Base-by-base conservation (phyloP, 2,797 vertebrate species). In the Sebastes cheni region DNA sequence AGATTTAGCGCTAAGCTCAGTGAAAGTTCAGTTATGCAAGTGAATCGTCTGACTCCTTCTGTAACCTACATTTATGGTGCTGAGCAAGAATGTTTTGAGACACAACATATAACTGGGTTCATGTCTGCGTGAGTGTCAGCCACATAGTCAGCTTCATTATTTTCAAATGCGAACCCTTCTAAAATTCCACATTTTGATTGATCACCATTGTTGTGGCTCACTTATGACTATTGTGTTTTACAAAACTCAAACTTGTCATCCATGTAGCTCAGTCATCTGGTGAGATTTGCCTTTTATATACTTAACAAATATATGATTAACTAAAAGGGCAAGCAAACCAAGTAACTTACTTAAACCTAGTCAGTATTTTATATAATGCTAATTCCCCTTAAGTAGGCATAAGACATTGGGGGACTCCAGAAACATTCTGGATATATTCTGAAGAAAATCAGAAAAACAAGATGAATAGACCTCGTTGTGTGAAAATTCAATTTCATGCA, bases 11-110 rank as follows among this genome's bases (percentile, higher is more conserved):
- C 22, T n/a, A 13, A 70, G 59, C 27, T 14, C 34, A 59, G n/a
- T 32, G 10, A 79, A 73, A 59, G 65, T 70, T 69, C 34, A 72
- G 66, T 82, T 79, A 86, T 73, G 72, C n/a, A 85, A 81, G 58
- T 29, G 39, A 80, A 72, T 39, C 25, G 29, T 71, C 30, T 39
- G 67, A 80, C 67, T 77, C 39, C 30, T 16, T 68, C 54, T 74
- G 34, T 64, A 64, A 73, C 76, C 67, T 64, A 81, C 34, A 77
- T 75, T 65, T 36, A 67, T 20, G 30, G 23, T 66, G 39, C 34
- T 62, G 10, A 75, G 56, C 42, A 84, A 56, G 65, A 70, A n/a
- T 52, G 14, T 27, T 76, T 56, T 74, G 25, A 77, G 61, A 79
- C 25, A 39, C 12, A 59, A 3, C 55, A 52, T 39, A 58, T 22